A percentile compares a stretch with the other conserved stretches of the same genome.
Conservation (phyloP, 1,140 invertebrate genomes). For the Diachasmimorpha longicaudata region DNA sequence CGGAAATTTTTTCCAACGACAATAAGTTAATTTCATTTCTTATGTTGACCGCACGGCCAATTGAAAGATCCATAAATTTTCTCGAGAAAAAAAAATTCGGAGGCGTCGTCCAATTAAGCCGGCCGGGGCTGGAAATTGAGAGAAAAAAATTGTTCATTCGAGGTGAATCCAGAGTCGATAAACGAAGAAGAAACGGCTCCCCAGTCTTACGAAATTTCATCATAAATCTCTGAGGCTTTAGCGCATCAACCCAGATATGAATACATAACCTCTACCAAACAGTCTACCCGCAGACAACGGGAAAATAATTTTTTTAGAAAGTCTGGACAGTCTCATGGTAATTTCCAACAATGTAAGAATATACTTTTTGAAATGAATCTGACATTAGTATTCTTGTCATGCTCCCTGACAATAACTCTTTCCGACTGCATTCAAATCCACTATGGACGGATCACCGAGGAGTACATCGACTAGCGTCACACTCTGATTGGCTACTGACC, state of each 20-base stretch:
- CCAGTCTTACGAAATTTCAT: too few relatives aligned
- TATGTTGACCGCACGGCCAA: too few relatives aligned
- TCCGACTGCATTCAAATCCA: background rate
- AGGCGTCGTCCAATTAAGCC: too few relatives aligned
- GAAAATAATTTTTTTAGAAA: background rate
- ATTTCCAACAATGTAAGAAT: background rate
- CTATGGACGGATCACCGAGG: background rate
- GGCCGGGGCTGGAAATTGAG: too few relatives aligned
- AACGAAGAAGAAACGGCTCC: too few relatives aligned
- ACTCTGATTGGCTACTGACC: constrained; percentile 7
- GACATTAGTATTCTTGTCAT: background rate
- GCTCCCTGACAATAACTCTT: background rate
- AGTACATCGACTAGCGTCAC: background rate
- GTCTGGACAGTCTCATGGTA: background rate
- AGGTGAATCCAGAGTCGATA: too few relatives aligned
- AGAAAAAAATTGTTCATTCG: too few relatives aligned
- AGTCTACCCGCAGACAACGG: background rate
- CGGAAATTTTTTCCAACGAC: too few relatives aligned
- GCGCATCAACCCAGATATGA: background rate
- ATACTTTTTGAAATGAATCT: background rate
- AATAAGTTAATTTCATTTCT: too few relatives aligned
- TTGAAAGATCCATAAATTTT: too few relatives aligned
- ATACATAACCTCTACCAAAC: background rate
- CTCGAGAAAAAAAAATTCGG: too few relatives aligned
- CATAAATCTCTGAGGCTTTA: too few relatives aligned